Conservation (phyloP, 2,113 vertebrate species). For the Eretmochelys imbricata region DNA sequence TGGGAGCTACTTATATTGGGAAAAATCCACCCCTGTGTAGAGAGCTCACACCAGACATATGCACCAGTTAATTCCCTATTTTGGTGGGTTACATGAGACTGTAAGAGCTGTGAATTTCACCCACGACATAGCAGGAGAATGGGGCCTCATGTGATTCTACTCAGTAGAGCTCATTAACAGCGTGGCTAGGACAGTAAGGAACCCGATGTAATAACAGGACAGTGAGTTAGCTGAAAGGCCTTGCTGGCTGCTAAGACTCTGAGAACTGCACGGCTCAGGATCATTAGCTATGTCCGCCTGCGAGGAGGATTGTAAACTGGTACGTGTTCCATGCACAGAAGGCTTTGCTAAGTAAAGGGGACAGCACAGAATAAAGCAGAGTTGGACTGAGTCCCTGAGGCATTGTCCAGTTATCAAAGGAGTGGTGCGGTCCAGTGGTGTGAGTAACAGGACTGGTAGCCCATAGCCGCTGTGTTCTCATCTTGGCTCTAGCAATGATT, state of each 20-base stretch:
- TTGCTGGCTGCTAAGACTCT: not conserved
- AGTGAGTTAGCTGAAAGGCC: not conserved
- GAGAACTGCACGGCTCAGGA: not conserved
- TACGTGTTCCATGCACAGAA: not conserved
- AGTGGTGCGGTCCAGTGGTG: not conserved
- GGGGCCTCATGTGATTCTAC: not conserved
- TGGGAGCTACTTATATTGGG: rapidly evolving
- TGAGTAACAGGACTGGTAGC: not conserved
- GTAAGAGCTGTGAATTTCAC: not conserved
- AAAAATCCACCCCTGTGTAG: rapidly evolving
- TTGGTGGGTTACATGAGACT: not conserved
- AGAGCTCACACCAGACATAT: not conserved
- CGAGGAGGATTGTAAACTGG: not conserved
- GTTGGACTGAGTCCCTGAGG: not conserved
- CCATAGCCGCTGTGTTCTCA: not conserved
- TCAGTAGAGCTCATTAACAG: not conserved
- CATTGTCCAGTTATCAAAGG: not conserved
- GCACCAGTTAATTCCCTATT: not conserved
- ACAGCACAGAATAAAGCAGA: rapidly evolving
- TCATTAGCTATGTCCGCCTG: not conserved
- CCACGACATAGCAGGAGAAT: not conserved
- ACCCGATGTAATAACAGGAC: not conserved
- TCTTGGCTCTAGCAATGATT: not conserved
- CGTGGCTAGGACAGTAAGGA: not conserved
- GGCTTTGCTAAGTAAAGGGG: not conserved